Evolutionary conservation across 2,113 vertebrate genomes (phyloP), one percentile per base, ranked within the genome.

Genomic region (Corythaixoides concolor): DNA sequence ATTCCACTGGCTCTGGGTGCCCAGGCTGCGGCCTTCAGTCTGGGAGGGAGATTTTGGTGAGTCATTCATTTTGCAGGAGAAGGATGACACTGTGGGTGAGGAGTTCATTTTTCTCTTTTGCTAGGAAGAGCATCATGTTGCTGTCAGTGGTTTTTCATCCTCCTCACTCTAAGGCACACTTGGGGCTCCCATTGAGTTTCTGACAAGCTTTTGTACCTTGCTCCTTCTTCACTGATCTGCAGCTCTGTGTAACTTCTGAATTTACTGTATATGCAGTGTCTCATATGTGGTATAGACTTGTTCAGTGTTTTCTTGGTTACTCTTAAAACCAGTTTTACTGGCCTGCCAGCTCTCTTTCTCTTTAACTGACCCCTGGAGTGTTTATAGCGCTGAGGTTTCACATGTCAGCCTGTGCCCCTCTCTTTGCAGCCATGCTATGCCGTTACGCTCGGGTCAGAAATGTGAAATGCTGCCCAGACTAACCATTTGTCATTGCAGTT

Each of bases 61-160:
- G 43, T 8, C 15, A 0, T 7, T 16, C 0, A 0, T 33, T 33
- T 3, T 28, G 11, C 47, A 39, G 43, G 58, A 60, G 37, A 10
- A 17, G 5, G 3, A 2, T 4, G 43, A 35, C n/a, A 8, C 41
- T 75, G 79, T 52, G 27, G 83, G 8, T 5, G 15, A 6, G 41
- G 50, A 17, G 9, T 1, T 49, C 4, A 0, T 7, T 33, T 16
- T 22, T 17, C 41, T 39, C 78, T 62, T 45, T 19, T 13, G 14
- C 69, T 37, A 52, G 41, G 33, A 87, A 43, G 24, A 83, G n/a
- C 41, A 3, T 0, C 0, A 10, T 50, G 33, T 47, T 60, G 41
- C 60, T 53, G 9, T 9, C 28, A 11, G 4, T 12, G 32, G 2
- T 3, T 85, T 56, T 63, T 37, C n/a, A 32, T 64, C 69, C 69